phyloP scores from a whole-genome alignment of 2,797 vertebrate species.

The Oceanodroma leucorhoa region DNA sequence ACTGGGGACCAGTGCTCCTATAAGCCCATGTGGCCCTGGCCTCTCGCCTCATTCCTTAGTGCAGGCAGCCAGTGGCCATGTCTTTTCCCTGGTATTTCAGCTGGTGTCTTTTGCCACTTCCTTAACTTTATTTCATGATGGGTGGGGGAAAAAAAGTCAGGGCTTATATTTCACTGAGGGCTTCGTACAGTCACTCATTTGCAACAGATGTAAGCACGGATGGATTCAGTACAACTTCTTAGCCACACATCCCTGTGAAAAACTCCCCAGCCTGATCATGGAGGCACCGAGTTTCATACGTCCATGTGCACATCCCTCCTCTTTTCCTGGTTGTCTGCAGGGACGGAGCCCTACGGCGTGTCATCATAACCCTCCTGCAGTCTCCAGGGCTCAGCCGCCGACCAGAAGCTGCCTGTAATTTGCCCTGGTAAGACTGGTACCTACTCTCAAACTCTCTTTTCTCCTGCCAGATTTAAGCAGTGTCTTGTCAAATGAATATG shows the following conservation, averaged over 20 bases:
- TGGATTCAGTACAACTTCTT: neutral
- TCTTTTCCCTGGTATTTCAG: neutral
- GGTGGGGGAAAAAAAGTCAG: neutral
- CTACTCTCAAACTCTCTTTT: neutral
- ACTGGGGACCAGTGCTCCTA: neutral
- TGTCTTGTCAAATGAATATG: neutral
- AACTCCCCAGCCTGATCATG: neutral
- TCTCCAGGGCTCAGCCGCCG: neutral
- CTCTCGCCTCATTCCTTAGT: neutral
- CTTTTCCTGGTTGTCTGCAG: neutral
- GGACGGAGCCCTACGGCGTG: accelerated
- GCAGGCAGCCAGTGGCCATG: neutral
- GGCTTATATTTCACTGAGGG: neutral
- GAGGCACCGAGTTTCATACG: neutral
- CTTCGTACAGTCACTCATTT: neutral
- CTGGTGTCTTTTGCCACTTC: neutral
- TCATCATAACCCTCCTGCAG: neutral
- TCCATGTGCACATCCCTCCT: neutral
- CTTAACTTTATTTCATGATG: neutral
- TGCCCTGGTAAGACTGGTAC: neutral
- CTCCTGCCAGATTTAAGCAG: neutral
- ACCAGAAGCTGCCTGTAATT: neutral
- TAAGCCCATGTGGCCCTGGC: accelerated
- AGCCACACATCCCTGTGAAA: neutral
- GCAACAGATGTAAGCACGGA: neutral